phyloP scores from a whole-genome alignment of 2,113 vertebrate species.

The Oceanites oceanicus region DNA sequence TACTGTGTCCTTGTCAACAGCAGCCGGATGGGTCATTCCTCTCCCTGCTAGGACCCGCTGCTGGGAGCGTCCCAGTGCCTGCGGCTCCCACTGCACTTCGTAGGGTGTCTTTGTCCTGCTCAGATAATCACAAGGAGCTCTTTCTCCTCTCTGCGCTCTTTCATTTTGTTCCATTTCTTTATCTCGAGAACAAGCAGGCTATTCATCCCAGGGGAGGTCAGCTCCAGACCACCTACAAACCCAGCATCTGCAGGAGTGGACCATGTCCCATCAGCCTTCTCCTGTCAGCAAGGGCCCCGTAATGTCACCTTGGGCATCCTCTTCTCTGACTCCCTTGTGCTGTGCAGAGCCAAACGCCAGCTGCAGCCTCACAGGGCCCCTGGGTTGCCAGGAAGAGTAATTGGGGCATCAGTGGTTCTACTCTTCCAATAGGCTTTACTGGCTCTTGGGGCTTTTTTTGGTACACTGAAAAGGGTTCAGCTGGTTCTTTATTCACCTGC shows the following conservation, averaged over 20 bases:
- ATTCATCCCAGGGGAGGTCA: not conserved
- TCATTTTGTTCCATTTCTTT: not conserved
- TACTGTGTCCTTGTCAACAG: not conserved
- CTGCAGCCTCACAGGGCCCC: no score
- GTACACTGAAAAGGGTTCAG: not conserved
- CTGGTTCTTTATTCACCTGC: not conserved
- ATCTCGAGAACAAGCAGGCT: not conserved
- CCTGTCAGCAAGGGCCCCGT: not conserved
- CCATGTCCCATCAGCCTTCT: constrained; percentile 27
- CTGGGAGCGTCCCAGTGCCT: not conserved
- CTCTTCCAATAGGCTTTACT: not conserved
- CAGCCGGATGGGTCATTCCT: not conserved
- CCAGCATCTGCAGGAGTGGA: constrained; percentile 8
- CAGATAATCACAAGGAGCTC: not conserved
- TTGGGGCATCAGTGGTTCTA: not conserved
- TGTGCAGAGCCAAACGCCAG: not conserved
- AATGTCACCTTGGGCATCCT: not conserved
- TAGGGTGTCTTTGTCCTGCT: not conserved
- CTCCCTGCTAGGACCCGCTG: not conserved
- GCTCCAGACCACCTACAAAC: constrained; percentile 55
- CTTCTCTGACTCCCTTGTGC: not conserved
- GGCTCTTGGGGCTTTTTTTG: not conserved
- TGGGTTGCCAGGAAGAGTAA: not conserved
- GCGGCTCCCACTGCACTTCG: rapidly evolving
- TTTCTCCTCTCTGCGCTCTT: not conserved